Percentiles rank a stretch among this genome's conserved stretches.
Conservation (phyloP, 2,888 invertebrate species). For the Plebejus argus region DNA sequence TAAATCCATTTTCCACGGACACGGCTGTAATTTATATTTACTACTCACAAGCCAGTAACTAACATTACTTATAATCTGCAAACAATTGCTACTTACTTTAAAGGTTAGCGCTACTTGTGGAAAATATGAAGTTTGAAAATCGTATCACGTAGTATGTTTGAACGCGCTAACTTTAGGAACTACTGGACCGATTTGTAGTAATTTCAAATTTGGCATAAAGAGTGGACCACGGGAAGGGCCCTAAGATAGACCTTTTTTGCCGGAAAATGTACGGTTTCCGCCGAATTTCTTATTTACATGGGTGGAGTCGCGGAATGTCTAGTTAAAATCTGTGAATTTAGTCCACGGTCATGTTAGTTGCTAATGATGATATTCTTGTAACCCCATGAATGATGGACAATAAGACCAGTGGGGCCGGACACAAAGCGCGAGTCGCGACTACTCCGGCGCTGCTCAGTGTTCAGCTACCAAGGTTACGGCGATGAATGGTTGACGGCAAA, state of each 20-base stretch:
- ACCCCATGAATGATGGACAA: conserved; percentile 3
- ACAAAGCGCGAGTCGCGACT: not conserved
- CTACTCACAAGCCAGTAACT: not conserved
- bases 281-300: too few species aligned
- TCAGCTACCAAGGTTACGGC: not conserved
- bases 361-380: not conserved
- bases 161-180: too few species aligned
- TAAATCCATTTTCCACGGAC: conserved; percentile 17
- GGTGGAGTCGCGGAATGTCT: too few species aligned
- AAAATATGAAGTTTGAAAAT: not conserved
- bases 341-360: not conserved
- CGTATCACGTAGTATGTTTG: too few species aligned
- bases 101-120: not conserved
- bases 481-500: not conserved
- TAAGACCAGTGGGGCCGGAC: not conserved
- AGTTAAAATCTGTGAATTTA: too few species aligned
- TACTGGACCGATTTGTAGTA: too few species aligned
- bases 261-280: too few species aligned
- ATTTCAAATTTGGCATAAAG: too few species aligned
- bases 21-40: not conserved
- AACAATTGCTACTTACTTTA: not conserved
- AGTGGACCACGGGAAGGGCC: too few species aligned
- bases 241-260: too few species aligned
- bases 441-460: not conserved
- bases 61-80: not conserved